Conservation (phyloP, 1,140 invertebrate species). For the Penaeus chinensis region DNA sequence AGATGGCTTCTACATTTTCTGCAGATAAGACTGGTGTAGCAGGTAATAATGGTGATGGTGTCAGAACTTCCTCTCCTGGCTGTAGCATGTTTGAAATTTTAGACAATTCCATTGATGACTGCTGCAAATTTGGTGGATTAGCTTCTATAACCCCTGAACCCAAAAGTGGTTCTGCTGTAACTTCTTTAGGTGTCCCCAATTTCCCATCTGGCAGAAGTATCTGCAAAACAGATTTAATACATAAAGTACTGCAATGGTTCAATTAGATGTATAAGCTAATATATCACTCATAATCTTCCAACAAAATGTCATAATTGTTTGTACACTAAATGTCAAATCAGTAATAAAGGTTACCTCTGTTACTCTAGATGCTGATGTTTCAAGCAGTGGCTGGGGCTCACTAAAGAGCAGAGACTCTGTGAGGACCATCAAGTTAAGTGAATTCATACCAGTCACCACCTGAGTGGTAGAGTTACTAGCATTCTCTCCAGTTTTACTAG, state of each 20-base stretch:
- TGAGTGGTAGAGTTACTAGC: background rate
- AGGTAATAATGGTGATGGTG: constrained; percentile 26
- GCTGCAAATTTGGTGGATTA: background rate
- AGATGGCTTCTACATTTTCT: constrained; percentile 24
- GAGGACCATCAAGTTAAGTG: constrained; percentile 43
- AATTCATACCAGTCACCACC: constrained; percentile 22
- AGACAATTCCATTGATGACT: constrained; percentile 5
- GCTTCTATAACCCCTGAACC: background rate
- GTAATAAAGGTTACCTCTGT: background rate
- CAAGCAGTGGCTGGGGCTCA: constrained; percentile 38
- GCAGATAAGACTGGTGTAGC: constrained; percentile 7
- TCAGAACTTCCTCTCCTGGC: constrained; percentile 26
- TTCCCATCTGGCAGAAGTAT: constrained; percentile 36
- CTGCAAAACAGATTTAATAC: background rate
- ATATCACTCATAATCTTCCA: too few species aligned
- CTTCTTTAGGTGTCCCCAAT: constrained; percentile 1
- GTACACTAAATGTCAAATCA: background rate
- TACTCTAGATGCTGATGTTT: constrained; percentile 9
- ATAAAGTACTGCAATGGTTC: background rate
- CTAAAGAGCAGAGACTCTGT: constrained; percentile 39
- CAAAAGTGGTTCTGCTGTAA: constrained; percentile 21
- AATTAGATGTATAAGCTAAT: background rate
- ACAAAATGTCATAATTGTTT: too few species aligned
- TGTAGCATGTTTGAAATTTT: constrained; percentile 22
- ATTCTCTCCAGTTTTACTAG: background rate